phyloP scores from a whole-genome alignment of 2,797 vertebrate species.

The Danio choprae region DNA sequence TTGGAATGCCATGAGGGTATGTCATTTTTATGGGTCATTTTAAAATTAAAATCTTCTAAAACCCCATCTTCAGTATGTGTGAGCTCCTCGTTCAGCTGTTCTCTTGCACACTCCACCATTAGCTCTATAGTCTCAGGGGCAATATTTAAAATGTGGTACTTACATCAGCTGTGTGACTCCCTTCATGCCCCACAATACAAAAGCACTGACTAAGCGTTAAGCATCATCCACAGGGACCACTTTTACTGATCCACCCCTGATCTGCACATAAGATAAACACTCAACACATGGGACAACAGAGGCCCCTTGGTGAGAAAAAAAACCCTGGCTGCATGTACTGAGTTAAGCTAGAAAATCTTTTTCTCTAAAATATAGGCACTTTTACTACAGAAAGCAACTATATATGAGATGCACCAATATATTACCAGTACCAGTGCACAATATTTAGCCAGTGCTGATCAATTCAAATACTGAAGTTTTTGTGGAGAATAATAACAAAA shows the following conservation, averaged over 20 bases:
- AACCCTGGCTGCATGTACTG: background rate
- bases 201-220: slow-evolving; percentile 30
- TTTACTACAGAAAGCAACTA: slow-evolving; percentile 2
- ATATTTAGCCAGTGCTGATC: no score
- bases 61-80: background rate
- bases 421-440: no score
- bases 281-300: slow-evolving; percentile 10
- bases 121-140: background rate
- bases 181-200: background rate
- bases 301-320: background rate
- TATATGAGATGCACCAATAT: no score
- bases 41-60: background rate
- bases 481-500: no score
- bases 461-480: no score
- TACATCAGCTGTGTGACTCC: slow-evolving; percentile 26
- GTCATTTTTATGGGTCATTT: background rate
- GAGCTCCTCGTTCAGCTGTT: background rate
- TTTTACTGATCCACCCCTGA: background rate
- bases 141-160: slow-evolving; percentile 23
- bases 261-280: slow-evolving; percentile 33
- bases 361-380: background rate
- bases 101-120: background rate
- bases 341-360: background rate
- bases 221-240: slow-evolving; percentile 13
- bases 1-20: no score